Evolutionary conservation across 2,888 invertebrate genomes (phyloP), one percentile per base, ranked within the genome.

Genomic region (Onchidella celtica): DNA sequence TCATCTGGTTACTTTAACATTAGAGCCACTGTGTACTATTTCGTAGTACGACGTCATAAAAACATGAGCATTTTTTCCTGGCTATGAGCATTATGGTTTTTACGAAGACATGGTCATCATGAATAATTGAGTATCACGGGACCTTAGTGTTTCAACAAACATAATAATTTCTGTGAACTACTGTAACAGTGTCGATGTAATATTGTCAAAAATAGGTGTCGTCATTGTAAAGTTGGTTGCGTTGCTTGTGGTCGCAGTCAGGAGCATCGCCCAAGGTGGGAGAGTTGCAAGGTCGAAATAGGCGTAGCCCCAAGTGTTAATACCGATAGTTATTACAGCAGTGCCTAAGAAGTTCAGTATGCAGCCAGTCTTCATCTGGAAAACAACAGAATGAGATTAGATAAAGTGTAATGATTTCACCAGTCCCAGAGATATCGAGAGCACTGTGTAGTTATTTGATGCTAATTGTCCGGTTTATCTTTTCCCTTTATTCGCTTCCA

Each of bases 291-390:
- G 83, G 61, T 86, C 79, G 81, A 89, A 91, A 79, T 85, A 87
- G n/a, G 86, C 82, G 17, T 81, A 81, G 21, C 90, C 89, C 86
- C 88, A 91, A 0, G 91, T 90, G 83, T 89, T 90, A 77, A 90
- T 88, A 69, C 86, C 87, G 0, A 91, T 29, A 14, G 84, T 86
- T 6, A 91, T 85, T 9, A 88, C 83, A 1, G 84, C 4, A 0
- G 91, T 83, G 73, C 90, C 89, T 17, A 90, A 27, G 4, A 90
- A 38, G 84, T 91, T 92, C 83, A 92, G 84, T 21, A 90, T 76
- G 21, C 87, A 79, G 2, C 91, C 92, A 32, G 88, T 79, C 69
- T 87, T 90, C 27, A 89, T 85, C 91, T 91, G 80, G n/a, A 85
- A 85, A 75, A 38, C 2, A 66, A 65, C 1, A 21, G 9, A 9